Percentiles rank a stretch among this genome's conserved stretches.
These are phyloP conservation scores for Polydrusus cervinus DNA, from an alignment of 2,888 invertebrate genomes.

Conservation along the genomic window DNA sequence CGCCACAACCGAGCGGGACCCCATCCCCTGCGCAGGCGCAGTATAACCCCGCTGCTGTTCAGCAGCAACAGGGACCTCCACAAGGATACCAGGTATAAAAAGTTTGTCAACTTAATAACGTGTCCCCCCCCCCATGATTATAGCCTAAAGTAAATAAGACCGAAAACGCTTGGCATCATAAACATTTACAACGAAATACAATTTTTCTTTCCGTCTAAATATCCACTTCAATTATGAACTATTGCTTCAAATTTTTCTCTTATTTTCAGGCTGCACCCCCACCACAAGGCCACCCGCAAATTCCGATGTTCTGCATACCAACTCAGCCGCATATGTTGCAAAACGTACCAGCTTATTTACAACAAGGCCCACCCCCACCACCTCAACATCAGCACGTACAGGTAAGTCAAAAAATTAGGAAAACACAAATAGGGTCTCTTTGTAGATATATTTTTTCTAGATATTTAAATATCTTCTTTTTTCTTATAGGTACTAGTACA, in stretches of 20 bases:
- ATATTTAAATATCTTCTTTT: background rate
- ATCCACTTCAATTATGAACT: too few species aligned
- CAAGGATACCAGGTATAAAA: slow-evolving; percentile 51
- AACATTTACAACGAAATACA: too few species aligned
- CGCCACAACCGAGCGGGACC: slow-evolving; percentile 74
- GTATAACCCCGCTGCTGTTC: slow-evolving; percentile 58
- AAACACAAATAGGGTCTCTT: background rate
- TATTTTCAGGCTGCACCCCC: slow-evolving; percentile 74
- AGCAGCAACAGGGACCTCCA: slow-evolving; percentile 50
- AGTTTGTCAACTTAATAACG: too few species aligned
- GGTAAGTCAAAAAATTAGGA: slow-evolving; percentile 1
- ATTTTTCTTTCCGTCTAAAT: too few species aligned
- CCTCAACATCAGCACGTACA: slow-evolving; percentile 69
- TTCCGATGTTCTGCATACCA: slow-evolving; percentile 75
- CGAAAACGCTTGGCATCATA: too few species aligned
- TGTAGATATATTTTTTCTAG: too few species aligned
- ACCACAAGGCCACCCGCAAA: slow-evolving; percentile 69
- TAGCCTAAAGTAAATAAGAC: too few species aligned
- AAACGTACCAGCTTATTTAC: slow-evolving; percentile 49
- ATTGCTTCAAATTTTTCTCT: too few species aligned
- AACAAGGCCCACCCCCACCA: slow-evolving; percentile 69
- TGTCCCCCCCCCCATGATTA: too few species aligned
- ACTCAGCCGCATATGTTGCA: slow-evolving; percentile 68
- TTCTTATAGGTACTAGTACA: slow-evolving; percentile 57
- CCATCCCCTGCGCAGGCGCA: slow-evolving; percentile 70